Conservation (phyloP, 2,797 vertebrate species). For the Somateria mollissima region DNA sequence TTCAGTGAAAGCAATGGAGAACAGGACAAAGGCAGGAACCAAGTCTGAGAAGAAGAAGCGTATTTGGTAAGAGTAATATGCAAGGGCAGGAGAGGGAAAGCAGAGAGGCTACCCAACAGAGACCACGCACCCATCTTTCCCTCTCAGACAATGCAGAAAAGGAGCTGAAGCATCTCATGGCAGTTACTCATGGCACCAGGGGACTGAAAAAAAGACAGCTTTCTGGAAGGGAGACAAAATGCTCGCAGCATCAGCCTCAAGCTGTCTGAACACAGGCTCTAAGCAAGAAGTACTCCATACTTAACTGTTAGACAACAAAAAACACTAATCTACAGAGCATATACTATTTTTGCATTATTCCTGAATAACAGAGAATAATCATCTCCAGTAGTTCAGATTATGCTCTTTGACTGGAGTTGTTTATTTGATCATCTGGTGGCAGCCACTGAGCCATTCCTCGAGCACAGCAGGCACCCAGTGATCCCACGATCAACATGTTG, state of each 20-base stretch:
- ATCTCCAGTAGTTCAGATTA: background rate
- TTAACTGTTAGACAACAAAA: background rate
- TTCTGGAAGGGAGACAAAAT: background rate
- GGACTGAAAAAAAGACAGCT: too few relatives aligned
- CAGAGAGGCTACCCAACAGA: background rate
- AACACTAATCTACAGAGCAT: background rate
- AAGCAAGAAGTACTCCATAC: background rate
- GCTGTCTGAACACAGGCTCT: accelerated
- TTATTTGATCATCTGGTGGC: background rate
- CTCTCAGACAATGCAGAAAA: background rate
- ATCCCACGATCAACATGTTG: accelerated
- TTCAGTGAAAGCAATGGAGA: background rate
- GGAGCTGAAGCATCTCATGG: background rate
- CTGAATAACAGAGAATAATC: background rate
- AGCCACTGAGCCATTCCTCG: background rate
- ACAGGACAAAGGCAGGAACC: background rate
- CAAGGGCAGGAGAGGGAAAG: background rate
- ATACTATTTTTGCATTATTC: background rate
- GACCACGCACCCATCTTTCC: accelerated
- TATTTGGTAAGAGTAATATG: background rate
- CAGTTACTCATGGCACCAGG: background rate
- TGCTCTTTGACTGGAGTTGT: background rate
- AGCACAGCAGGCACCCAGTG: background rate
- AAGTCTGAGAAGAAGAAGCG: background rate
- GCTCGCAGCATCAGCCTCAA: accelerated